Evolutionary conservation across 2,113 vertebrate species (phyloP), one percentile per base, ranked within the genome.

Genomic region (Helogale parvula): DNA sequence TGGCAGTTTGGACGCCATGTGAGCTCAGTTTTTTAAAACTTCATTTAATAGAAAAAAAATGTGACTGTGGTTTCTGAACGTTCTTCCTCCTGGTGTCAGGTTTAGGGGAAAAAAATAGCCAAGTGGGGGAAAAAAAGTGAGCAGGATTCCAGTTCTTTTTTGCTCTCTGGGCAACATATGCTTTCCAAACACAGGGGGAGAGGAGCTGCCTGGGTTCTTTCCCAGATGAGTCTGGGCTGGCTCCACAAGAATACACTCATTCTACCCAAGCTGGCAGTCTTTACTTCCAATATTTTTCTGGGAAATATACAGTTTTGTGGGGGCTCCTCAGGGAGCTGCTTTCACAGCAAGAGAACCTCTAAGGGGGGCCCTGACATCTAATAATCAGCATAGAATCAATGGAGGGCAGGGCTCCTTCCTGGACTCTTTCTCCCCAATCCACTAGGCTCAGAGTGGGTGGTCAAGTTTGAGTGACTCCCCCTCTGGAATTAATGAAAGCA

Each of bases 111-210:
- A 72, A 38, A 83, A 77, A 74, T 17, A 71, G 76, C 77, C 82
- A 93, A 88, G 35, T 23, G 74, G 71, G 79, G 79, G 79, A 50
- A 71, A 86, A 95, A 74, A 72, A 25, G 50, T 25, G 23, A 95
- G 74, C 38, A 76, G 93, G 91, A 97, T 95, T 96, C n/a, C 84
- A 93, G 85, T 63, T 96, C 17, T 94, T 33, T 94, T 86, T 54
- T 86, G 31, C 57, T 96, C 89, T 31, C 76, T 88, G 68, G 66
- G 79, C 71, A 96, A 81, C 60, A 71, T 12, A 74, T 0, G 16
- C 86, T 89, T 96, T 96, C 87, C 95, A 96, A 93, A 93, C 33
- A 41, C 35, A 5, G 81, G 81, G 47, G 71, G 33, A 83, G 83
- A 77, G 60, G 83, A 80, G 66, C 76, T 1, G 4, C 88, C 45